These are phyloP conservation scores for Tribolium freemani DNA, from an alignment of 2,888 invertebrate species.

Conservation along the genomic window DNA sequence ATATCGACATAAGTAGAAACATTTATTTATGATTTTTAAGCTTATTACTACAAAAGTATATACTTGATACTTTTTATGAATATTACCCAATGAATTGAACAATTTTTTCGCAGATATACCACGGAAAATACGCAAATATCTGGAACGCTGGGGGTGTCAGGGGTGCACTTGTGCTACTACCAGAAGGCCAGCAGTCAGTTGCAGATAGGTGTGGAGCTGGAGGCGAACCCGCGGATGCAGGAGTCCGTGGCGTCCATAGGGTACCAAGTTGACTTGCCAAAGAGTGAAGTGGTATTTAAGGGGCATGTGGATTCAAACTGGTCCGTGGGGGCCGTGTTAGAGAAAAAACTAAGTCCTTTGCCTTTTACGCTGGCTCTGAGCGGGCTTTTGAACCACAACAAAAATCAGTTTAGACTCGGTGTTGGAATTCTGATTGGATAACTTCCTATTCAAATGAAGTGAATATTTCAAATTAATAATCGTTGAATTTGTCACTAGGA, in stretches of 20 bases:
- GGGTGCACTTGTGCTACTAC: conserved; percentile 92
- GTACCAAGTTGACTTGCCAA: conserved; percentile 95
- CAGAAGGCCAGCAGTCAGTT: conserved; percentile 94
- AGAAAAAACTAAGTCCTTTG: conserved; percentile 93
- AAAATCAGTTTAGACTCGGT: conserved; percentile 93
- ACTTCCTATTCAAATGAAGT: conserved; percentile 45
- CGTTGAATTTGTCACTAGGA: conserved; percentile 46
- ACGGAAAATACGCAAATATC: conserved; percentile 77
- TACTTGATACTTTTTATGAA: too few species aligned
- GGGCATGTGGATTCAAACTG: conserved; percentile 94
- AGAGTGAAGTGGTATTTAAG: conserved; percentile 94
- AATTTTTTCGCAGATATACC: conserved; percentile 63
- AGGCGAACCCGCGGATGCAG: conserved; percentile 91
- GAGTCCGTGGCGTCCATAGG: conserved; percentile 93
- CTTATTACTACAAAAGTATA: too few species aligned
- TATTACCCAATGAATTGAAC: not conserved
- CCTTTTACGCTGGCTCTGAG: conserved; percentile 95
- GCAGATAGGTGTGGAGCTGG: conserved; percentile 94
- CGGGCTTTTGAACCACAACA: conserved; percentile 92
- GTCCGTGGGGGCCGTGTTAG: conserved; percentile 93
- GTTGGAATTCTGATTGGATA: conserved; percentile 95
- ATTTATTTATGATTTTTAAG: too few species aligned
- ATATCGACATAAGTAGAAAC: too few species aligned
- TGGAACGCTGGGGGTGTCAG: conserved; percentile 82
- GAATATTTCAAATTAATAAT: conserved; percentile 43